Evolutionary conservation across 2,888 invertebrate genomes (phyloP).

Genomic region (Lypha dubia): DNA sequence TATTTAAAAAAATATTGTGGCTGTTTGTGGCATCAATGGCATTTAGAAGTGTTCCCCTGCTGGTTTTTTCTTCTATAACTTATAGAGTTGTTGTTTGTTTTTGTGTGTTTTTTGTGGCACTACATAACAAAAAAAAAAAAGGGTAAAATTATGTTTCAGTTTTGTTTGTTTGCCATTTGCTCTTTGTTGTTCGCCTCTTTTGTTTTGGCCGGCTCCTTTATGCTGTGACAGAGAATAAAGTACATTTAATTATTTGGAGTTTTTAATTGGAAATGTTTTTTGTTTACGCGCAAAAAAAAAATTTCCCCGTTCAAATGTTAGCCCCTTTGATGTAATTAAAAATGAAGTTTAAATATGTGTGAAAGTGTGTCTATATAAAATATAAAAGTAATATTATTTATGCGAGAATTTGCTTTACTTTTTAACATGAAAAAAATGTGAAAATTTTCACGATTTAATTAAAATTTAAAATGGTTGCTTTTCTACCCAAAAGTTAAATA

Average conservation of each 20-base stretch:
- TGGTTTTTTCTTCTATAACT: constrained; percentile 29
- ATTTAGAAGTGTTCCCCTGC: constrained; percentile 53
- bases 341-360: too few relatives aligned
- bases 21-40: constrained; percentile 68
- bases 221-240: neutral
- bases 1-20: constrained; percentile 54
- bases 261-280: neutral
- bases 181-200: neutral
- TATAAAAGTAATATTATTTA: too few relatives aligned
- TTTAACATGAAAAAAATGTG: too few relatives aligned
- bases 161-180: constrained; percentile 25
- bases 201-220: neutral
- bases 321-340: too few relatives aligned
- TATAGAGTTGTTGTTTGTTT: constrained; percentile 8
- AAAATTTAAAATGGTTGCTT: too few relatives aligned
- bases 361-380: too few relatives aligned
- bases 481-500: too few relatives aligned
- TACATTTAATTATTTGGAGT: neutral
- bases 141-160: constrained; percentile 52
- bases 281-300: neutral
- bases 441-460: too few relatives aligned
- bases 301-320: too few relatives aligned
- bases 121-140: neutral
- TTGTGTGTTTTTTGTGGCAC: constrained; percentile 3
- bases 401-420: too few relatives aligned